These are phyloP conservation scores for Heterodera filipjevi DNA, from an alignment of 2,888 invertebrate species.

Conservation along the genomic window DNA sequence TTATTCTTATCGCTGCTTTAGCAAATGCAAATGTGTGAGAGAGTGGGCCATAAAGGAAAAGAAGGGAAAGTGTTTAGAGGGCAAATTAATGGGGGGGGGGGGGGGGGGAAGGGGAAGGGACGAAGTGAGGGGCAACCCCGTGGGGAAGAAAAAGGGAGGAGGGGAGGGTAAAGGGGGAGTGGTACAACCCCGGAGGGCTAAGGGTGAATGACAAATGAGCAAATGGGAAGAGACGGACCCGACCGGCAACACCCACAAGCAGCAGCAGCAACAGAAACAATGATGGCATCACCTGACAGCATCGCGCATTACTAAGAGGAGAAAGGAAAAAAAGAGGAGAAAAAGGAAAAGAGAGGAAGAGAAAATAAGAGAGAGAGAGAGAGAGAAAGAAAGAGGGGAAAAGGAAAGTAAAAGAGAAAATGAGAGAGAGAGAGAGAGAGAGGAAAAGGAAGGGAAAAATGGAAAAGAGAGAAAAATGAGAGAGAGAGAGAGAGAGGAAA, in stretches of 20 bases:
- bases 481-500: too few relatives aligned
- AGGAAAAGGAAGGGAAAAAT: neutral
- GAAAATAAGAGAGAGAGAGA: too few relatives aligned
- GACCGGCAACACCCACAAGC: neutral
- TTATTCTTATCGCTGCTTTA: neutral
- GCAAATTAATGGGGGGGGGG: too few relatives aligned
- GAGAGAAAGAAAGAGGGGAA: too few relatives aligned
- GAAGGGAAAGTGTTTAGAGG: neutral
- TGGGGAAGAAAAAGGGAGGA: neutral
- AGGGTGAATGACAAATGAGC: neutral
- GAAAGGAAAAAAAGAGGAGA: too few relatives aligned
- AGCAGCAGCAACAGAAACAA: neutral
- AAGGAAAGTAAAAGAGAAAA: neutral
- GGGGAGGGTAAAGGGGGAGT: neutral
- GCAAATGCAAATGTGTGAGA: neutral
- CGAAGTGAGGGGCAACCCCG: too few relatives aligned
- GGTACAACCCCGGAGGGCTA: neutral
- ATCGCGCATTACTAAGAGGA: too few relatives aligned
- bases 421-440: neutral
- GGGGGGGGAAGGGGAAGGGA: neutral
- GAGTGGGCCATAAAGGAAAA: neutral
- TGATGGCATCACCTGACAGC: too few relatives aligned
- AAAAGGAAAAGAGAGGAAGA: too few relatives aligned
- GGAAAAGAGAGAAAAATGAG: neutral
- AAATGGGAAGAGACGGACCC: neutral